Percentiles rank a stretch among this genome's conserved stretches.
phyloP scores from a whole-genome alignment of 2,888 invertebrate genomes.

The Dolomedes plantarius region DNA sequence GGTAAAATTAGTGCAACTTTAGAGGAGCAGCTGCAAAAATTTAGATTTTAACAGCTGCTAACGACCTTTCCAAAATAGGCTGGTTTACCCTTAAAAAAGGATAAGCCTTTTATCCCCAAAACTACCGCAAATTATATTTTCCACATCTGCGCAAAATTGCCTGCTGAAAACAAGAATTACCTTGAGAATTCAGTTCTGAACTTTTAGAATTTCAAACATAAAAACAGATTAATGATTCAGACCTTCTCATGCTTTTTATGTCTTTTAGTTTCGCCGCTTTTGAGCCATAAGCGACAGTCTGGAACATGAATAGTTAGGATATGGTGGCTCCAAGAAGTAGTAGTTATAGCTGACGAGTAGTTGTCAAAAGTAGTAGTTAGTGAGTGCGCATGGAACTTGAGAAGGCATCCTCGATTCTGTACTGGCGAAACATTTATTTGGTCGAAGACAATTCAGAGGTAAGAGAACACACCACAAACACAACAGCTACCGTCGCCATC shows the following conservation, averaged over 20 bases:
- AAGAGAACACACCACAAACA: slow-evolving; percentile 48
- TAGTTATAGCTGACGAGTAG: slow-evolving; percentile 34
- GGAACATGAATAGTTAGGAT: slow-evolving; percentile 66
- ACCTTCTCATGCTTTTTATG: slow-evolving; percentile 3
- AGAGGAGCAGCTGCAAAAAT: too few relatives aligned
- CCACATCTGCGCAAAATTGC: too few relatives aligned
- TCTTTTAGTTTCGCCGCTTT: slow-evolving; percentile 29
- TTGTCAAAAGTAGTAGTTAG: slow-evolving; percentile 38
- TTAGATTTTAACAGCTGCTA: too few relatives aligned
- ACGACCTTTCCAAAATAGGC: too few relatives aligned
- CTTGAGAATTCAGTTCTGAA: not conserved
- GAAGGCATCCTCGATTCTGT: slow-evolving; percentile 66
- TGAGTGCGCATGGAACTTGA: slow-evolving; percentile 69
- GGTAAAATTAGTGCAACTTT: too few relatives aligned
- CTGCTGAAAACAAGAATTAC: too few relatives aligned
- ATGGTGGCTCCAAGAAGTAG: slow-evolving; percentile 61
- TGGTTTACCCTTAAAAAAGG: too few relatives aligned
- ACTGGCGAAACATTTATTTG: slow-evolving; percentile 18
- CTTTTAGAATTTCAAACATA: not conserved
- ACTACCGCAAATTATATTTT: too few relatives aligned
- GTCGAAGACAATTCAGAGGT: slow-evolving; percentile 22
- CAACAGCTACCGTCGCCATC: slow-evolving; percentile 27
- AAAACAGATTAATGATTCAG: not conserved
- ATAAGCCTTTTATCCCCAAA: too few relatives aligned
- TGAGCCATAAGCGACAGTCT: slow-evolving; percentile 56